Base-by-base conservation (phyloP, 2,797 vertebrate species). In the Neostethus bicornis region DNA sequence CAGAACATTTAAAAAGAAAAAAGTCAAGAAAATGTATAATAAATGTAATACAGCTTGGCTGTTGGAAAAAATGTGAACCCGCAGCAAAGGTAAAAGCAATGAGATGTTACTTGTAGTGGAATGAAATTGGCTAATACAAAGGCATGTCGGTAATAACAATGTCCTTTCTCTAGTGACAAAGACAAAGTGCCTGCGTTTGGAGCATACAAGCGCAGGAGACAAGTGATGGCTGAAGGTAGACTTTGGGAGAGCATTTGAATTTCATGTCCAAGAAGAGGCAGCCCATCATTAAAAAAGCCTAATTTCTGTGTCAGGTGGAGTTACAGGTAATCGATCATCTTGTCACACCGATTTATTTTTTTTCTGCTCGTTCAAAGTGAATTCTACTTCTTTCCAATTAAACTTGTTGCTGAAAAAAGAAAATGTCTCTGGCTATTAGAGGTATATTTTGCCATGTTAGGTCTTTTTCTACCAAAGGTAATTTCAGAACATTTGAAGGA, bases 281-380 rank as follows among this genome's bases (percentile, higher is more conserved):
- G 93, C 90, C 92, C 92, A 90, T 95, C 94, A 94, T 96, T 95
- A 94, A 95, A 95, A 95, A 94, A 90, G 86, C 90, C 90, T 94
- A 92, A 94, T 94, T 95, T 94, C 93, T 90, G 92, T 94, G 93
- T 95, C 94, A 95, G 94, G 93, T 94, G 85, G 91, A 94, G 91
- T 94, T 95, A 93, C 93, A 95, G 92, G 90, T 93, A 94, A 95
- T 96, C 93, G 93, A 94, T 95, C 94, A 95, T 93, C 90, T 91
- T 95, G 94, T 94, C 93, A 94, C 90, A 85, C 77, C 77, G 89
- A 84, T 91, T 92, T 93, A 88, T 89, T 91, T 90, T 87, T n/a
- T 91, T 89, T 84, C 73, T 85, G 71, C 87, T 81, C 61, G 83
- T 90, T 94, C 87, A 90, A 92, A 94, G 87, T 86, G 90, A 93